Evolutionary conservation across 2,888 invertebrate genomes (phyloP), one percentile per base, ranked within the genome.

Genomic region (Brachyptera putata): DNA sequence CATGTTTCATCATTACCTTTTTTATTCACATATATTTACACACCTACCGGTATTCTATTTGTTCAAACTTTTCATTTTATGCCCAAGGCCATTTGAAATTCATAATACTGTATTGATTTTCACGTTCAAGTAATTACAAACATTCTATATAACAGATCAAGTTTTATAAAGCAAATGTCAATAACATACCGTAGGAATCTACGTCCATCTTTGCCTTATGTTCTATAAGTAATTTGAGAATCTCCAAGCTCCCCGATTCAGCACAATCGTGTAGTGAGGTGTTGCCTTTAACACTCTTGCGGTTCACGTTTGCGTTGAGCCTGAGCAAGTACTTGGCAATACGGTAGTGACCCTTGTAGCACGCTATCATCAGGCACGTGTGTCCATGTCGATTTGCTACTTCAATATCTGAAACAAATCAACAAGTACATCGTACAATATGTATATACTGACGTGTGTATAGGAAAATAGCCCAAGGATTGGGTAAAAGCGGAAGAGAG

Each of bases 181-280:
- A 46, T 22, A 48, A 41, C 56, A 22, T 71, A 82, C 90, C 96
- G 74, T 94, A 95, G 16, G 92, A 91, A 77, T 97, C 96, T 25
- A 91, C 91, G 72, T 93, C 92, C 89, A 97, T 94, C 43, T 84
- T 84, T 13, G 96, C 97, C 49, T 92, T 93, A 73, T 91, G 84
- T 41, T 86, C 84, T 34, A 98, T 76, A 63, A 98, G 80, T 74
- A 96, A 80, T 77, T 93, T 91, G 70, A 96, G 82, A 71, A 97
- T 95, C 70, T 92, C 91, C 65, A 96, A 77, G 37, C 92, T 94
- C 3, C 97, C 97, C 58, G 94, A 93, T 75, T 98, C 97, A 0
- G 96, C 96, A 72, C 96, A 95, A 72, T 98, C 97, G 77, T 98
- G 97, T 34, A 98, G 75, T n/a, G 97, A 97, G 7, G 97, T 97